These are phyloP conservation scores for Gavialis gangeticus DNA, from an alignment of 2,113 vertebrate genomes.

Conservation along the genomic window DNA sequence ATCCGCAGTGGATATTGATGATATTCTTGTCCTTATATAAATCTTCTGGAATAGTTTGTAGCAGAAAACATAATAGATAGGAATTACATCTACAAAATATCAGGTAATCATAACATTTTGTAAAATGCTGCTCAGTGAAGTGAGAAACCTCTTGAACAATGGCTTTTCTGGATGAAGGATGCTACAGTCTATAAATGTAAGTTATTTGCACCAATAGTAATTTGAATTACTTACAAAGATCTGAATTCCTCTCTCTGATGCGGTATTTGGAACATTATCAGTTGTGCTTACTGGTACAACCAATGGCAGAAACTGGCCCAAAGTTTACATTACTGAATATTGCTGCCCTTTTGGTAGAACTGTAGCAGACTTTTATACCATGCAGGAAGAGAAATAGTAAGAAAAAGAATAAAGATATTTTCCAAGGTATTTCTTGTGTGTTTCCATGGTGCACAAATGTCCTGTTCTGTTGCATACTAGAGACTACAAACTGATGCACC, in stretches of 20 bases:
- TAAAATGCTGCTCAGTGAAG: conserved; percentile 33
- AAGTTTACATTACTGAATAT: not conserved
- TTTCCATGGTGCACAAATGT: not conserved
- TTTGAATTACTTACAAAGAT: not conserved
- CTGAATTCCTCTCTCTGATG: not conserved
- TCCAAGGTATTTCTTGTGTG: not conserved
- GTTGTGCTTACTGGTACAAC: not conserved
- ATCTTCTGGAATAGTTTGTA: conserved; percentile 16
- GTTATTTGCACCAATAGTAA: conserved; percentile 6
- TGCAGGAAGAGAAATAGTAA: not conserved
- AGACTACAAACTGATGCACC: not conserved
- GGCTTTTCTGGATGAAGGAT: not conserved
- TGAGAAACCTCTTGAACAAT: not conserved
- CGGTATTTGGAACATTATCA: not conserved
- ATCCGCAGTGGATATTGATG: not conserved
- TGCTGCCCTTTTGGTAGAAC: not conserved
- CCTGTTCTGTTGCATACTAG: not conserved
- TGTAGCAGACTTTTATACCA: not conserved
- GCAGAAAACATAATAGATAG: conserved; percentile 20
- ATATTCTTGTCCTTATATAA: conserved; percentile 28
- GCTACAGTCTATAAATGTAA: not conserved
- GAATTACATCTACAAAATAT: conserved; percentile 29
- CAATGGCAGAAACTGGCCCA: not conserved
- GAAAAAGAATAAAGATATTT: not conserved
- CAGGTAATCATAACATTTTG: conserved; percentile 31